A percentile compares a stretch with the other conserved stretches of the same genome.
phyloP scores from a whole-genome alignment of 2,797 vertebrate genomes.

The Gephyroberyx darwinii region DNA sequence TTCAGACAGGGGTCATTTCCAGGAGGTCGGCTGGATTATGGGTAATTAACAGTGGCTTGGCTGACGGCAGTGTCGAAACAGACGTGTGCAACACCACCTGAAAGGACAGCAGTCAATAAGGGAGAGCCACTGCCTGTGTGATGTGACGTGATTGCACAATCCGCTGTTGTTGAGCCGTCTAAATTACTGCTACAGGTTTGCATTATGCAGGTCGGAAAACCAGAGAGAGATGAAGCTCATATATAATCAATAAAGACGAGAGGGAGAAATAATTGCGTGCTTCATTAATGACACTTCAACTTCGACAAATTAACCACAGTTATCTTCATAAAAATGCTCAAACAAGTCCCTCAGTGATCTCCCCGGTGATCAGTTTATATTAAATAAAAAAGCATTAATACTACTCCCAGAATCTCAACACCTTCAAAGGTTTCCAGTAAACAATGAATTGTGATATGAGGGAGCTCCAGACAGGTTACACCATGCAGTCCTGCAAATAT shows the following conservation, averaged over 20 bases:
- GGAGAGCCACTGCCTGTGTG: constrained; percentile 1
- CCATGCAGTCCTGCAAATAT: neutral
- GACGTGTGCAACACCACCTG: neutral
- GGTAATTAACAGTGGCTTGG: constrained; percentile 51
- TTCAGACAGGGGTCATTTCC: constrained; percentile 15
- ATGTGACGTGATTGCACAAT: neutral
- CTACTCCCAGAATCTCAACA: constrained; percentile 3
- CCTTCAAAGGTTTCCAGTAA: neutral
- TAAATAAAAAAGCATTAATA: neutral
- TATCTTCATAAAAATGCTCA: neutral
- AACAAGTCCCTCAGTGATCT: neutral
- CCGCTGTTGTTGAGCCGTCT: no score
- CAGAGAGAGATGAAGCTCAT: constrained; percentile 15
- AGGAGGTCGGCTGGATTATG: constrained; percentile 57
- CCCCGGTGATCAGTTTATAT: neutral
- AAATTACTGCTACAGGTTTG: neutral
- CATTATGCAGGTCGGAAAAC: neutral
- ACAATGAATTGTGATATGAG: constrained; percentile 15
- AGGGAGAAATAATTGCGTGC: neutral
- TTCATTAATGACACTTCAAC: neutral
- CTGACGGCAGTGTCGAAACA: constrained; percentile 28
- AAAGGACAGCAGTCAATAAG: constrained; percentile 14
- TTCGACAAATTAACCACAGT: neutral
- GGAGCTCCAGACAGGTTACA: neutral
- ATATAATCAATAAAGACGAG: no score